Evolutionary conservation across 2,113 vertebrate genomes (phyloP).

Genomic region (Aegithalos caudatus): DNA sequence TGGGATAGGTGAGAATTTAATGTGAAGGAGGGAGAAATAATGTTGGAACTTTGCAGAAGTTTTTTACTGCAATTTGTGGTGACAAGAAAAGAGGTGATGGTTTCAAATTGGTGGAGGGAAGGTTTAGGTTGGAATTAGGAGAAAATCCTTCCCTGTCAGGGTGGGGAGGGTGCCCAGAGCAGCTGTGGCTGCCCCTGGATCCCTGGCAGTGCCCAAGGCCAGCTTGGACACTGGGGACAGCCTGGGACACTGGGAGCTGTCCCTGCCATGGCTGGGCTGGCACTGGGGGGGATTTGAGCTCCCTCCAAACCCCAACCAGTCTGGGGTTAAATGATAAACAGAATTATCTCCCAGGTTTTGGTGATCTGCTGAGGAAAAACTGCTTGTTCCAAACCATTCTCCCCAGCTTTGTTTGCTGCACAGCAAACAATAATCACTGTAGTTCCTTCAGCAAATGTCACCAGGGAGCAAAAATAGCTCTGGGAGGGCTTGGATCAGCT

Average conservation of each 20-base stretch:
- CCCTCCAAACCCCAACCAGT: fast-evolving
- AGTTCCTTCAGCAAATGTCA: background rate
- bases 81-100: background rate
- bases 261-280: background rate
- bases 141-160: background rate
- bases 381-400: background rate
- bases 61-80: background rate
- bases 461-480: background rate
- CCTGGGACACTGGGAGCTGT: background rate
- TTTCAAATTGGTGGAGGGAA: background rate
- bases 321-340: background rate
- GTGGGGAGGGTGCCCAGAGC: background rate
- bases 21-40: background rate
- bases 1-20: background rate
- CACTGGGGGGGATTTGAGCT: fast-evolving
- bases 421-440: background rate
- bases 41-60: background rate
- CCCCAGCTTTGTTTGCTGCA: background rate
- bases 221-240: background rate
- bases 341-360: background rate
- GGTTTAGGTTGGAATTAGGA: background rate
- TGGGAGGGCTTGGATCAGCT: background rate
- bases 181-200: background rate
- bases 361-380: background rate
- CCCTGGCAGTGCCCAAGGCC: background rate